Percentiles rank a stretch among this genome's conserved stretches.
Evolutionary conservation across 1,140 invertebrate species (phyloP).

Genomic region (Megalonaias nervosa): DNA sequence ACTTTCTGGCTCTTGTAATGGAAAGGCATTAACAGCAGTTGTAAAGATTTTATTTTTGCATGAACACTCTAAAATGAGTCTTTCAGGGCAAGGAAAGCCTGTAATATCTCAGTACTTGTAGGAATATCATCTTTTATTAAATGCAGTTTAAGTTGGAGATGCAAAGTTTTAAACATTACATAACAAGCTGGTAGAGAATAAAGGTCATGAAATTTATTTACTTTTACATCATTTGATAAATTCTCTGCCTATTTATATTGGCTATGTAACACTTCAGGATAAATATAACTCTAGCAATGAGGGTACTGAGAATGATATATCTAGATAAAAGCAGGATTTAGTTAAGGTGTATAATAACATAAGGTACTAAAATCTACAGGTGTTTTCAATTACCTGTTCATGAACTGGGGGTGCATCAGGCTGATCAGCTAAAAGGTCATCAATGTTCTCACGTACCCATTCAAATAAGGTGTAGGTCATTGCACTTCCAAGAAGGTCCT

Average conservation of each 20-base stretch:
- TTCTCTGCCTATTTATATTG: background rate
- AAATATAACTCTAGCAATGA: background rate
- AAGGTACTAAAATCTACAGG: no score
- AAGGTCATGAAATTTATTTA: no score
- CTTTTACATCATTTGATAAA: background rate
- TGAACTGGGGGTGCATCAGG: constrained; percentile 72
- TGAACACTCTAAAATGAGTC: no score
- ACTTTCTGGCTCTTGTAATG: no score
- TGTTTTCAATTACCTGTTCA: constrained; percentile 32
- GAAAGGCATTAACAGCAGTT: no score
- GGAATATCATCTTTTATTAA: no score
- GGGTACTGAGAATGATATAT: background rate
- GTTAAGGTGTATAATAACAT: background rate
- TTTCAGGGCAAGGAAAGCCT: no score
- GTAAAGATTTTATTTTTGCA: no score
- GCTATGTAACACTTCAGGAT: background rate
- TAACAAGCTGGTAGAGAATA: no score
- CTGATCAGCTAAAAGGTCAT: constrained; percentile 81
- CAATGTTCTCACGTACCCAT: constrained; percentile 87
- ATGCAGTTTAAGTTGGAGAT: no score
- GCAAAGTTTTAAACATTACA: no score
- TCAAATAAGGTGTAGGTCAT: constrained; percentile 97
- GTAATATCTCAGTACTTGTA: no score
- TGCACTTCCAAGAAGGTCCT: constrained; percentile 81
- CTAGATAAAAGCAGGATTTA: background rate